Conservation (phyloP, 2,797 vertebrate genomes). For the Chaetodon trifasciatus region DNA sequence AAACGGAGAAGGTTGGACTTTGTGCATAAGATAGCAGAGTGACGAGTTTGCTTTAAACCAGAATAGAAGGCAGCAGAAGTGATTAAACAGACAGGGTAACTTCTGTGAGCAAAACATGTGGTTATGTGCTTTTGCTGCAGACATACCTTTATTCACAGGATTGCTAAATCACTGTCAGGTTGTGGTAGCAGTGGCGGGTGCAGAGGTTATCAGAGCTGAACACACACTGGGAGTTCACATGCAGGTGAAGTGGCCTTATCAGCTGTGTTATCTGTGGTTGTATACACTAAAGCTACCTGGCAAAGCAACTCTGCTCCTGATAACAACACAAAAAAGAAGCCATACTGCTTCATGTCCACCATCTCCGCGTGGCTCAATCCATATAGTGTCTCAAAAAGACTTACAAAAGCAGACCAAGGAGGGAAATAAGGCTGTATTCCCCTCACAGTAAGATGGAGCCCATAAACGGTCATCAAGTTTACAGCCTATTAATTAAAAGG, state of each 20-base stretch:
- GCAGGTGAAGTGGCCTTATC: constrained; percentile 71
- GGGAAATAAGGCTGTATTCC: constrained; percentile 23
- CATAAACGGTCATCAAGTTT: constrained; percentile 79
- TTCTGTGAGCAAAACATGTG: constrained; percentile 9
- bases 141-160: constrained; percentile 20
- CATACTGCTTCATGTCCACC: neutral
- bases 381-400: constrained; percentile 14
- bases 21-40: neutral
- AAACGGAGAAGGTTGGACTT: neutral
- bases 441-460: constrained; percentile 54
- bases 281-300: constrained; percentile 40
- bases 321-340: constrained; percentile 15
- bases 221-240: constrained; percentile 74
- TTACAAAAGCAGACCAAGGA: constrained; percentile 20
- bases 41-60: neutral
- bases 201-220: constrained; percentile 64
- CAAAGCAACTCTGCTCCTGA: constrained; percentile 49
- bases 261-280: constrained; percentile 45
- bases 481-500: constrained; percentile 81
- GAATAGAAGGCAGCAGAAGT: neutral
- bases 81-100: constrained; percentile 10
- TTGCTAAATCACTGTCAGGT: constrained; percentile 60
- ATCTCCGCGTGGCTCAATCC: neutral
- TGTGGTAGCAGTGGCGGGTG: constrained; percentile 30
- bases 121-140: constrained; percentile 19